phyloP scores from a whole-genome alignment of 2,797 vertebrate species.

The Lutjanus argentimaculatus region DNA sequence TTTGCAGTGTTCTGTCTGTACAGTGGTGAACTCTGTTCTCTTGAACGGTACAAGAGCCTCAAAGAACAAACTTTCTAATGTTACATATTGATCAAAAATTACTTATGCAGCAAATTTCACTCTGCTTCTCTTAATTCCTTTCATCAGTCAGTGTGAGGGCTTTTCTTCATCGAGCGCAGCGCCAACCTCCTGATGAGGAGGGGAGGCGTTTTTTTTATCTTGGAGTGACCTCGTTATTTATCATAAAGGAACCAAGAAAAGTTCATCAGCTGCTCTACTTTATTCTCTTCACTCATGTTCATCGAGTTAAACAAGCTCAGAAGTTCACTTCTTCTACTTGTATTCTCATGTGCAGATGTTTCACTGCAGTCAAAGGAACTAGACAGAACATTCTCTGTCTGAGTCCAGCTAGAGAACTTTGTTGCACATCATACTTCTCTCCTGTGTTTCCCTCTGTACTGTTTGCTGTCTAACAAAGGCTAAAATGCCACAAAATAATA shows the following conservation, averaged over 20 bases:
- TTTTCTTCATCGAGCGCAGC: constrained; percentile 57
- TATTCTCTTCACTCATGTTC: neutral
- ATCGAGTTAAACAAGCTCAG: neutral
- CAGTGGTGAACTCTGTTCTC: constrained; percentile 53
- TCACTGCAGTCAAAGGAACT: neutral
- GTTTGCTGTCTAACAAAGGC: neutral
- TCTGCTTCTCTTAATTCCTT: constrained; percentile 71
- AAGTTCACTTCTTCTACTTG: constrained; percentile 6
- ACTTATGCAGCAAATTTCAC: constrained; percentile 73
- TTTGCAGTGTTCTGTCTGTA: constrained; percentile 28
- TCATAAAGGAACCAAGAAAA: constrained; percentile 23
- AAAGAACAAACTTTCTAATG: constrained; percentile 73
- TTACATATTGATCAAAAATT: constrained; percentile 78
- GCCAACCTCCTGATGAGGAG: constrained; percentile 38
- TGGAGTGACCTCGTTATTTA: constrained; percentile 40
- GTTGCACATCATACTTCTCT: neutral
- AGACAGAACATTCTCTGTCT: too few species aligned
- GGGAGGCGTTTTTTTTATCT: neutral
- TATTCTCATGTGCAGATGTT: constrained; percentile 3
- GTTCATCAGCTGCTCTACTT: constrained; percentile 27
- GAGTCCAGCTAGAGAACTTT: neutral
- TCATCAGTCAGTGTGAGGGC: constrained; percentile 60
- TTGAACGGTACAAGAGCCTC: constrained; percentile 56
- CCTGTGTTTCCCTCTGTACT: neutral
- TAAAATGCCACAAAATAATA: neutral